Conservation (phyloP, 1,140 invertebrate species). For the Coenobita brevimanus region DNA sequence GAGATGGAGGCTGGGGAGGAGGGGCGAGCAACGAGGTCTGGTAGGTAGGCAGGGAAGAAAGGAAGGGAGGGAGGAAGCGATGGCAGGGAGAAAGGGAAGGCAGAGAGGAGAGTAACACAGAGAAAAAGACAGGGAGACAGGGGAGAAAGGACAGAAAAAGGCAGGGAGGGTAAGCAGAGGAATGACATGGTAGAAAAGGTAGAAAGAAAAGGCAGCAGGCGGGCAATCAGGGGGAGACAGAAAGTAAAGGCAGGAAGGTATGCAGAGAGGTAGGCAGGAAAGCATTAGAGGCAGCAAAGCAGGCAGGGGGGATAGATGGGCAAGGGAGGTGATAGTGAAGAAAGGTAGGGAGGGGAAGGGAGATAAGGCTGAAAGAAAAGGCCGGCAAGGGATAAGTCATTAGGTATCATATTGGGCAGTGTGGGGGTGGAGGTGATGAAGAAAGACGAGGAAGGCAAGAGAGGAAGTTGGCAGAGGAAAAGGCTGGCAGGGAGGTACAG, state of each 20-base stretch:
- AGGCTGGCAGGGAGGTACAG: neutral
- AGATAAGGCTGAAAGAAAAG: neutral
- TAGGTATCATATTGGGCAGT: too few species aligned
- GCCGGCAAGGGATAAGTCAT: neutral
- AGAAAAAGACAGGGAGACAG: neutral
- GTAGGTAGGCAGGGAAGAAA: neutral
- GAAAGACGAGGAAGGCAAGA: neutral
- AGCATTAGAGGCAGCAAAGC: too few species aligned
- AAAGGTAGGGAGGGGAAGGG: conserved; percentile 2
- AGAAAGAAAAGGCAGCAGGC: too few species aligned
- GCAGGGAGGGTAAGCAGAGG: neutral
- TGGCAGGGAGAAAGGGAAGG: neutral
- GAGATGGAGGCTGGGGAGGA: neutral
- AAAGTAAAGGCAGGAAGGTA: neutral
- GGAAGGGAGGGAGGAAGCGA: conserved; percentile 5
- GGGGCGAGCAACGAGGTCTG: neutral
- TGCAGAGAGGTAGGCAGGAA: neutral
- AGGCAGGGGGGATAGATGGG: too few species aligned
- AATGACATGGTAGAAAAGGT: too few species aligned
- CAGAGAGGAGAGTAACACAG: neutral
- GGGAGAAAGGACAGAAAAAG: neutral
- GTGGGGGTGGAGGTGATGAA: neutral
- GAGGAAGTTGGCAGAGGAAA: neutral
- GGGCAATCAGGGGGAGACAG: conserved; percentile 1
- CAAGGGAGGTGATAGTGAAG: neutral